Evolutionary conservation across 1,140 invertebrate species (phyloP), one percentile per base, ranked within the genome.

Genomic region (Hesperophylax magnus): DNA sequence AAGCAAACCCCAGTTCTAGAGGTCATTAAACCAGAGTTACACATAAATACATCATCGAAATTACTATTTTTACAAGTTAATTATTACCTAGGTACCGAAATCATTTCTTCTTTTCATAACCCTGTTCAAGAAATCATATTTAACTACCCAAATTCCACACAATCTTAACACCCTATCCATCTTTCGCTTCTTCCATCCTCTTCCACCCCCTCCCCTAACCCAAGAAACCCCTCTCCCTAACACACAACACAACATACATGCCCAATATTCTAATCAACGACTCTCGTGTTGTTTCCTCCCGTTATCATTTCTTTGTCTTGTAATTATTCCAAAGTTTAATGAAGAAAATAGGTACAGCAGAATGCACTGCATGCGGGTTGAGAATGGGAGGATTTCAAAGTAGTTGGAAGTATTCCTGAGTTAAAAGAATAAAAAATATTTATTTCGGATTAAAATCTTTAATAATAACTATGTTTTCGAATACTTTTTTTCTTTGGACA

Each of bases 231-330:
- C 11, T 0, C 39, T 1, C 11, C 39, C 39, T 11, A 14, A 2
- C 39, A 34, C 34, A 34, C 39, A 47, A 47, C 39, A 11, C 39
- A 47, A 47, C 24, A 60, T 39, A 74, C 72, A 54, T n/a, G 24
- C 82, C 79, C 79, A 53, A 83, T 83, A 83, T 79, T 83, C 67
- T 81, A 83, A 80, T 81, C 76, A 83, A 81, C 82, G 79, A 83
- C 78, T 79, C 79, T 72, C 78, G 61, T 83, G 79, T 81, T 83
- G 80, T 65, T 79, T 53, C 69, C 69, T 39, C 11, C 72, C 65
- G 67, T 79, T 80, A 79, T 81, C 79, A 78, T 80, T 81, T 81
- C 82, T 83, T 83, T 81, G 79, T 83, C 78, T 83, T 83, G 24
- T 31, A 67, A 31, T 74, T 76, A 78, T 69, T 74, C 71, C 69